Evolutionary conservation across 23 tunicate genomes (phyloP).

Genomic region (Phallusia fumigata): DNA sequence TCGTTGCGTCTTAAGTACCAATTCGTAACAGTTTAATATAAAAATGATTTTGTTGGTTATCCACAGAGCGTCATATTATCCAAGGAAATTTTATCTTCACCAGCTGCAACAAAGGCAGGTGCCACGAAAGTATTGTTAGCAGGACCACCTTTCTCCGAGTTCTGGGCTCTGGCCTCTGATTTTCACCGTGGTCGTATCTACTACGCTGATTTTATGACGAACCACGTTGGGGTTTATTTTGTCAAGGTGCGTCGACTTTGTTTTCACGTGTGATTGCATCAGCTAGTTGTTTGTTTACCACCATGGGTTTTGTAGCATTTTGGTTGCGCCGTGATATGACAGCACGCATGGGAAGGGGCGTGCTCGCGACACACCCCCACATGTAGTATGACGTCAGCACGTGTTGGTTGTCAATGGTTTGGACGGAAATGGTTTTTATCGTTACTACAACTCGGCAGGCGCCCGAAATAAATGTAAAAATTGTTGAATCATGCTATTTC

Average conservation of each 20-base stretch:
- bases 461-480: too few relatives aligned
- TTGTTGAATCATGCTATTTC: too few relatives aligned
- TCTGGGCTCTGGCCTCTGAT: slow-evolving; percentile 55
- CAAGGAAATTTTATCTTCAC: neutral
- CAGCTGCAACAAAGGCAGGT: neutral
- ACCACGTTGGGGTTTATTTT: slow-evolving; percentile 46
- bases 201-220: slow-evolving; percentile 34
- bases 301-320: too few relatives aligned
- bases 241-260: slow-evolving; percentile 24
- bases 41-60: neutral
- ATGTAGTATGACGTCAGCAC: neutral
- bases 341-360: neutral
- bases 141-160: slow-evolving; percentile 17
- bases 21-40: too few relatives aligned
- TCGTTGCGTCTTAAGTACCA: too few relatives aligned
- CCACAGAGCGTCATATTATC: neutral
- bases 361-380: neutral
- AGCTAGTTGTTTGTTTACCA: too few relatives aligned
- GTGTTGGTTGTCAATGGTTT: neutral
- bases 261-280: neutral
- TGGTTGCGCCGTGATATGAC: too few relatives aligned
- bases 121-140: neutral
- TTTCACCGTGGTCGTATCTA: slow-evolving; percentile 38
- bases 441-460: too few relatives aligned
- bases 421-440: neutral